These are phyloP conservation scores for Myiotriccus ornatus DNA, from an alignment of 2,797 vertebrate species.

Conservation along the genomic window DNA sequence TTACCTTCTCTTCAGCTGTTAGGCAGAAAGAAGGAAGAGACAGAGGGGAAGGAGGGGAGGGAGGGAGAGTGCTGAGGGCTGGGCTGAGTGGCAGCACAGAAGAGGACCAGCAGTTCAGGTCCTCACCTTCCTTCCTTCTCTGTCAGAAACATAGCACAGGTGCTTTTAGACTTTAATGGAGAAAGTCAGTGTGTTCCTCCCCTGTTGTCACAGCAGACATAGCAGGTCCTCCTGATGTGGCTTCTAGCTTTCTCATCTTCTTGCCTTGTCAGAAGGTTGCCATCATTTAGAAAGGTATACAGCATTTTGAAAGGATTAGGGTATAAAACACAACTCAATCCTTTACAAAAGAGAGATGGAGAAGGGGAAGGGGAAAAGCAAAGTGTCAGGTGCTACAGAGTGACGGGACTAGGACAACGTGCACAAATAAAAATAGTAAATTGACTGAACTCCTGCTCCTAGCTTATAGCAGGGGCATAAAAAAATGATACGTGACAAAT, in stretches of 20 bases:
- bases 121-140: slow-evolving; percentile 27
- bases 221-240: slow-evolving; percentile 73
- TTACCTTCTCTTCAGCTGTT: background rate
- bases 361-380: background rate
- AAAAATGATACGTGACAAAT: background rate
- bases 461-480: background rate
- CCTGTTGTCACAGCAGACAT: slow-evolving; percentile 82
- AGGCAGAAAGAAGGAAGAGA: background rate
- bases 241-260: slow-evolving; percentile 69
- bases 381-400: slow-evolving; percentile 72
- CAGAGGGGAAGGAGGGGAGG: background rate
- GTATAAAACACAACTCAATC: slow-evolving; percentile 59
- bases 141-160: slow-evolving; percentile 63
- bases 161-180: slow-evolving; percentile 71
- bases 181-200: slow-evolving; percentile 69
- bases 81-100: slow-evolving; percentile 10
- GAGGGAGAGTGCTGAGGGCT: background rate
- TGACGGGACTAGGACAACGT: slow-evolving; percentile 8
- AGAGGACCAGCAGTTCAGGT: background rate
- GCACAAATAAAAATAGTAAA: background rate
- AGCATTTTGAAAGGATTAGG: slow-evolving; percentile 78
- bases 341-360: slow-evolving; percentile 13
- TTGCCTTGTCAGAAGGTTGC: slow-evolving; percentile 81
- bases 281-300: slow-evolving; percentile 74
- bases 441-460: background rate